Evolutionary conservation across 2,888 invertebrate genomes (phyloP).

Genomic region (Nomada hirtipes): DNA sequence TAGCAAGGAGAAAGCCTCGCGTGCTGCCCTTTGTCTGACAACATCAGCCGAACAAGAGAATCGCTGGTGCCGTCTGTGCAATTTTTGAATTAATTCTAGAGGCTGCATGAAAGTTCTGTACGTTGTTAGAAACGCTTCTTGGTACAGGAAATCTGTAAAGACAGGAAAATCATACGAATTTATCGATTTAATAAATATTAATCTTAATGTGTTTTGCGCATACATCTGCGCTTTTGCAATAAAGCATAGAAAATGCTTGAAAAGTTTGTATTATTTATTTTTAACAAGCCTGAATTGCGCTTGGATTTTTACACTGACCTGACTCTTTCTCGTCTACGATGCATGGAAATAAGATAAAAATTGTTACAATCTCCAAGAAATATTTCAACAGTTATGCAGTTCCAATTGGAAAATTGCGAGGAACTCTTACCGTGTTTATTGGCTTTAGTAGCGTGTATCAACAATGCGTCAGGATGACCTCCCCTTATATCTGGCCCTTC

Average conservation of each 20-base stretch:
- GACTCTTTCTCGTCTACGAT: conserved; percentile 85
- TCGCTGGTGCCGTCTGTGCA: conserved; percentile 91
- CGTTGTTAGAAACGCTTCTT: conserved; percentile 99
- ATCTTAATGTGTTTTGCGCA: not conserved
- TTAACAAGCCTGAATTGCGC: not conserved
- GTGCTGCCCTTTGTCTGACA: conserved; percentile 90
- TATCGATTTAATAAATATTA: not conserved
- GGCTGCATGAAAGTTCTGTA: conserved; percentile 98
- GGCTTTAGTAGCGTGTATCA: conserved; percentile 98
- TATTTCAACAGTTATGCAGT: not conserved
- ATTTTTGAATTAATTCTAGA: conserved; percentile 92
- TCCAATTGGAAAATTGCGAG: not conserved
- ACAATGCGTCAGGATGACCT: conserved; percentile 96
- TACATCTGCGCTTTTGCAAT: conserved; percentile 12
- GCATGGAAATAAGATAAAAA: conserved; percentile 50
- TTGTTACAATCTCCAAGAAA: conserved; percentile 23
- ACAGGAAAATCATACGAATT: not conserved
- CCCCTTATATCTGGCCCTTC: conserved; percentile 97
- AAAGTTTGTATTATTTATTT: not conserved
- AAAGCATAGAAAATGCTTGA: conserved; percentile 18
- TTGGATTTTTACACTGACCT: conserved; percentile 79
- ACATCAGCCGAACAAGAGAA: conserved; percentile 90
- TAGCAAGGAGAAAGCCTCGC: conserved; percentile 95
- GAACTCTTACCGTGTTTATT: conserved; percentile 90
- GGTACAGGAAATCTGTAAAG: conserved; percentile 93